These are phyloP conservation scores for Lithophane ornitopus DNA, from an alignment of 2,888 invertebrate genomes.

Conservation along the genomic window DNA sequence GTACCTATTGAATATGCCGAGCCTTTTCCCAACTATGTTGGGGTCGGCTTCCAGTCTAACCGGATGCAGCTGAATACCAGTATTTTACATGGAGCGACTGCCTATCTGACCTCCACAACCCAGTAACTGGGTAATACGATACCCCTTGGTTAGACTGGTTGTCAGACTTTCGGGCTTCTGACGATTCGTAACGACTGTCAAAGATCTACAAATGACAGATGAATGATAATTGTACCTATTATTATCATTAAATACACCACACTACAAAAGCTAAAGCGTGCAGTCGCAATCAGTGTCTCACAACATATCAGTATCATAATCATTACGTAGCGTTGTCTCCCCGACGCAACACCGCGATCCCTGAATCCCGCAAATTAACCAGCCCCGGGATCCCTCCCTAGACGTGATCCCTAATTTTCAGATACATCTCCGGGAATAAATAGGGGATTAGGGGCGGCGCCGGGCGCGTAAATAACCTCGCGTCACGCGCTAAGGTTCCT, in stretches of 20 bases:
- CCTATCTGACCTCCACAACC: no score
- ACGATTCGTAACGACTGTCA: no score
- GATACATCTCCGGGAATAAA: slow-evolving; percentile 90
- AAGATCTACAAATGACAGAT: no score
- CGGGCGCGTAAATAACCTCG: slow-evolving; percentile 88
- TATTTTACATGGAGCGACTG: no score
- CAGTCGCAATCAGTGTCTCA: slow-evolving; percentile 41
- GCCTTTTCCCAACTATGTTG: no score
- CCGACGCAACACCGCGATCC: slow-evolving; percentile 60
- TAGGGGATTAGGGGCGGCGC: slow-evolving; percentile 89
- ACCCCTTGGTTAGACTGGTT: no score
- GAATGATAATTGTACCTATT: no score
- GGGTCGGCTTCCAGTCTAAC: no score
- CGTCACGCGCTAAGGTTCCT: slow-evolving; percentile 83
- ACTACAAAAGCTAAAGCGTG: slow-evolving; percentile 12
- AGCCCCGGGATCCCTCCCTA: slow-evolving; percentile 73
- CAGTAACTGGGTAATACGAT: no score
- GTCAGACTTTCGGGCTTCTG: no score
- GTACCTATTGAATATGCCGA: no score
- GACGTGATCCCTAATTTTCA: slow-evolving; percentile 90
- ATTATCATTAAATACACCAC: slow-evolving; percentile 15
- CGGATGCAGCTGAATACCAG: no score
- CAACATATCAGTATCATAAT: slow-evolving; percentile 54
- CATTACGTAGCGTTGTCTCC: slow-evolving; percentile 56
- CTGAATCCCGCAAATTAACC: slow-evolving; percentile 86